These are phyloP conservation scores for Caranx melampygus DNA, from an alignment of 2,113 vertebrate species.

Conservation along the genomic window DNA sequence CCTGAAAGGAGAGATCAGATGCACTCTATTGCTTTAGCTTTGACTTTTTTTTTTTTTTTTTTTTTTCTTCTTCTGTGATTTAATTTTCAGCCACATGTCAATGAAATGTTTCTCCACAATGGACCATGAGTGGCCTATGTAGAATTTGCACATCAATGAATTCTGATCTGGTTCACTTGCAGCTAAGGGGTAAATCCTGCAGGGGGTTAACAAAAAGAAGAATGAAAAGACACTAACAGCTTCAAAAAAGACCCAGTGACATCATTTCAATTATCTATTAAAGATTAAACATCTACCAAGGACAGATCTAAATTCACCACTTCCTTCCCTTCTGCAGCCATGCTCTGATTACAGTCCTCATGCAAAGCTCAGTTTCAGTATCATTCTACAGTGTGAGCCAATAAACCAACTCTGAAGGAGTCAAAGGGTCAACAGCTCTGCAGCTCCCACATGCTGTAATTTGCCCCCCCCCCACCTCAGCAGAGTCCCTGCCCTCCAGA, in stretches of 20 bases:
- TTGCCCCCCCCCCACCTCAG: constrained; percentile 66
- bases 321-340: constrained; percentile 5
- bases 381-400: background rate
- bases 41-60: background rate
- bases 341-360: background rate
- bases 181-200: background rate
- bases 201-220: background rate
- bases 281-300: constrained; percentile 15
- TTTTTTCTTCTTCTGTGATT: background rate
- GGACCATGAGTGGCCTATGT: constrained; percentile 9
- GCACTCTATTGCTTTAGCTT: constrained; percentile 17
- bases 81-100: constrained; percentile 14
- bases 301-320: background rate
- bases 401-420: background rate
- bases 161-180: constrained; percentile 15
- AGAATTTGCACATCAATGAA: constrained; percentile 28
- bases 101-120: constrained; percentile 22
- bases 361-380: constrained; percentile 7
- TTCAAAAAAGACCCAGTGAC: constrained; percentile 33
- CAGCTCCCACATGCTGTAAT: constrained; percentile 44
- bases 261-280: constrained; percentile 39
- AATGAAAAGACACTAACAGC: background rate
- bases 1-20: constrained; percentile 40
- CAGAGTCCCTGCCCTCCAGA: constrained; percentile 61
- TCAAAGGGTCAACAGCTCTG: constrained; percentile 36